Base-by-base conservation (phyloP, 1,140 invertebrate species). In the Sitobion miscanthi region DNA sequence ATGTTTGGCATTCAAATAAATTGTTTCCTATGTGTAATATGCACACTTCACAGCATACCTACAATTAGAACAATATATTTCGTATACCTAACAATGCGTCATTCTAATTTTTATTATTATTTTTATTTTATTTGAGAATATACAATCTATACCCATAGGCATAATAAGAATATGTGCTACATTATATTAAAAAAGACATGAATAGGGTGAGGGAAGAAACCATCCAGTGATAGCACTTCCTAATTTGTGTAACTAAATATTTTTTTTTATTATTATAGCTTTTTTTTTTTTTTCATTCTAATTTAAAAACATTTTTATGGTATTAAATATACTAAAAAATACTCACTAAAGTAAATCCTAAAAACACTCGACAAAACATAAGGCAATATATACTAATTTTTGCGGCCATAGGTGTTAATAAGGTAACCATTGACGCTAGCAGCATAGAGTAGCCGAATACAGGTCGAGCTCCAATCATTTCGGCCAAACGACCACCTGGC, bases 391-490 rank as follows among this genome's bases (percentile, higher is more conserved):
- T 96, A 2, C 96, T 94, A 1, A 94, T 89, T 83, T 96, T 95
- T 0, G 98, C 97, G 2, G 97, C 96, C 2, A 97, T 94, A 8
- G 98, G 98, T 1, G 98, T 98, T 0, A 99, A 95, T 14, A 99
- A 95, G 0, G 98, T 98, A 35, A 98, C 95, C 14, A 98, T 90
- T 94, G 97, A 98, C 83, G 98, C 98, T 49, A 97, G 95, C 47
- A 98, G 95, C 96, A 98, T 98, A 89, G 98, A 98, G 94, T 97
- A 97, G 86, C 97, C 98, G 94, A 99, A 98, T 25, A 99, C 97
- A 94, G 95, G 96, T 95, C 97, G 97, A 8, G 97, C 97, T n/a
- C 98, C 98, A 90, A 98, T 96, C 52, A 97, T 95, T 95, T 98
- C 98, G 25, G 98, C 97, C 62, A 98, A 95, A 91, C 98, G 96